These are phyloP conservation scores for Sebastes dallii DNA, from an alignment of 2,797 vertebrate species.

Conservation along the genomic window DNA sequence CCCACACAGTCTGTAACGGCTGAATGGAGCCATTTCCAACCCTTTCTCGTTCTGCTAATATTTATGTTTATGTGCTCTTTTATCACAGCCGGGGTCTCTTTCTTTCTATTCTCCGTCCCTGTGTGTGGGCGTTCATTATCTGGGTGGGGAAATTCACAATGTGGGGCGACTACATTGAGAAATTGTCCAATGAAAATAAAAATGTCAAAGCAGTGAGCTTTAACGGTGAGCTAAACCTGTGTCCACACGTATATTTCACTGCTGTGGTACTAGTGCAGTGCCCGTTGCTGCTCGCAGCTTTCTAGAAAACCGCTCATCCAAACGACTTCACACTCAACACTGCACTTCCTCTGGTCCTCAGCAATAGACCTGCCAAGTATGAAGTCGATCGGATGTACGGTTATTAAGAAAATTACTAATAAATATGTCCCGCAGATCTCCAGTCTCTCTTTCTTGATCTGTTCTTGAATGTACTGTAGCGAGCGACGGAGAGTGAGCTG, in stretches of 20 bases:
- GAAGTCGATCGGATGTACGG: neutral
- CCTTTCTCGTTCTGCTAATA: neutral
- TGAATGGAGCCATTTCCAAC: constrained; percentile 6
- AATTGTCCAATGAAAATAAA: neutral
- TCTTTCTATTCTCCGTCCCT: neutral
- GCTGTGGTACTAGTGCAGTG: neutral
- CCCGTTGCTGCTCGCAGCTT: no score
- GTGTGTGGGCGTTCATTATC: neutral
- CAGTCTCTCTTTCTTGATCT: neutral
- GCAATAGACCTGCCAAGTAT: neutral
- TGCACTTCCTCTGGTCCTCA: neutral
- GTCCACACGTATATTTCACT: neutral
- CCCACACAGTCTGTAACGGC: constrained; percentile 26
- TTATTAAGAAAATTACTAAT: neutral
- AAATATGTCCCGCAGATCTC: neutral
- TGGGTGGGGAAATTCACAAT: neutral
- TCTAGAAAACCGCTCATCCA: neutral
- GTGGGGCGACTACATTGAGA: neutral
- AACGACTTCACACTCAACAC: neutral
- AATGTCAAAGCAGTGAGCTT: neutral
- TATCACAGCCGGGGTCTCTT: neutral
- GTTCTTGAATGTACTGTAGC: neutral
- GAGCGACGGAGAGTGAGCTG: accelerated
- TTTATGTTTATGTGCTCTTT: neutral
- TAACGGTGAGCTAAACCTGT: neutral